phyloP scores from a whole-genome alignment of 1,140 invertebrate species.

The Anoplolepis gracilipes region DNA sequence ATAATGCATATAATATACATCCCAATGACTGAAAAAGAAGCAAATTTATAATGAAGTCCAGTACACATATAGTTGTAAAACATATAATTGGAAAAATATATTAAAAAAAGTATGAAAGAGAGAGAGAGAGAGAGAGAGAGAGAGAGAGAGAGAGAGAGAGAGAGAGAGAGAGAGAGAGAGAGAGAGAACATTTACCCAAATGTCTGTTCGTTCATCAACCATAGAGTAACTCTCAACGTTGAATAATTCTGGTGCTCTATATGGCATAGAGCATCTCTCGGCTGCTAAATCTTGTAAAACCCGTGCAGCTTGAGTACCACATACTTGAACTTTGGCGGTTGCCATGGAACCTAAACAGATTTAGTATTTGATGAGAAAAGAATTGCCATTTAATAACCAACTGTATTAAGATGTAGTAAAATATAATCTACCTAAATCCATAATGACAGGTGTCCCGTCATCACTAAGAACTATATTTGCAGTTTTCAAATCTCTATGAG shows the following conservation, averaged over 20 bases:
- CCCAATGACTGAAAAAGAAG: conserved; percentile 91
- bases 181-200: conserved; percentile 92
- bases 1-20: conserved; percentile 94
- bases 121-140: too few relatives aligned
- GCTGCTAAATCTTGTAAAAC: conserved; percentile 93
- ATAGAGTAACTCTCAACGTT: conserved; percentile 93
- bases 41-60: conserved; percentile 61
- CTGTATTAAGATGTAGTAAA: conserved; percentile 21
- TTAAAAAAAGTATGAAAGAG: not conserved
- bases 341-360: conserved; percentile 90
- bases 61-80: not conserved
- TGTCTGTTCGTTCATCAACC: conserved; percentile 94
- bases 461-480: conserved; percentile 93
- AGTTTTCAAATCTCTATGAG: conserved; percentile 94
- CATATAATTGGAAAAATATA: too few relatives aligned
- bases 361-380: not conserved
- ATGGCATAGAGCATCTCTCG: conserved; percentile 95
- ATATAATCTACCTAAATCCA: conserved; percentile 90
- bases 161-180: too few relatives aligned
- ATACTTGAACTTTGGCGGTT: conserved; percentile 91
- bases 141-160: too few relatives aligned
- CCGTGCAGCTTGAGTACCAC: conserved; percentile 90
- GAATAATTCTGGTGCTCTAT: conserved; percentile 95
- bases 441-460: conserved; percentile 91
- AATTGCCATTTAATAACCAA: not conserved